Evolutionary conservation across 1,140 invertebrate genomes (phyloP).

Genomic region (Habropoda laboriosa): DNA sequence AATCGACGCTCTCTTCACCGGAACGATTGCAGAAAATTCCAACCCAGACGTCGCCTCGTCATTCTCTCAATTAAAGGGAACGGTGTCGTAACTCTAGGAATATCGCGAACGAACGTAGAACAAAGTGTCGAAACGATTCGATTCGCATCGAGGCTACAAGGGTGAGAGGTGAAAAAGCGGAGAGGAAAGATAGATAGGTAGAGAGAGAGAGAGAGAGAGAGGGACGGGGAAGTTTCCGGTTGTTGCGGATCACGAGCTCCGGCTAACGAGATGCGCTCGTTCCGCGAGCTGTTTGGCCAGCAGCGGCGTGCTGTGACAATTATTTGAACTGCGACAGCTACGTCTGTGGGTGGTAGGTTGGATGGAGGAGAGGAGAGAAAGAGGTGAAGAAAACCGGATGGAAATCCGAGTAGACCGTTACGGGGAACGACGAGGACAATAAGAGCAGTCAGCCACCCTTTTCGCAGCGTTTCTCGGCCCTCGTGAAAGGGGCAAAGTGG

Average conservation of each 20-base stretch:
- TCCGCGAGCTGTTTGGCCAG: slow-evolving; percentile 59
- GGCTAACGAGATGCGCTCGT: slow-evolving; percentile 63
- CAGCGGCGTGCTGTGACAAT: slow-evolving; percentile 54
- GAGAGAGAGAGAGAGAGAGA: not conserved
- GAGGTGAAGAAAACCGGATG: slow-evolving; percentile 41
- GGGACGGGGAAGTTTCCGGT: slow-evolving; percentile 12
- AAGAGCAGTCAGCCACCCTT: slow-evolving; percentile 56
- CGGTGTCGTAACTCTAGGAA: not conserved
- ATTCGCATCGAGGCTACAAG: slow-evolving; percentile 16
- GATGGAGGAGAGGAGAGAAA: not conserved
- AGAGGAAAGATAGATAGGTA: too few relatives aligned
- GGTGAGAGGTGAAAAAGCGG: too few relatives aligned
- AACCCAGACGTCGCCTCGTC: not conserved
- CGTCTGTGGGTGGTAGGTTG: not conserved
- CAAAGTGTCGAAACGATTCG: slow-evolving; percentile 23
- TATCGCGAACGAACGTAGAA: not conserved
- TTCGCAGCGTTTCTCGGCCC: slow-evolving; percentile 40
- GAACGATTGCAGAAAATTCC: not conserved
- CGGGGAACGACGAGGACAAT: slow-evolving; percentile 55
- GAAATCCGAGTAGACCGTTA: slow-evolving; percentile 62
- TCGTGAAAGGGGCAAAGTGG: slow-evolving; percentile 26
- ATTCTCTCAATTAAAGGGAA: slow-evolving; percentile 4
- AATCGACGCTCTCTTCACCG: too few relatives aligned
- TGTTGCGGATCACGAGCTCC: slow-evolving; percentile 38
- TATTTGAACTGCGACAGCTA: slow-evolving; percentile 57